Conservation (phyloP, 1,140 invertebrate species). For the Onthophagus taurus region DNA sequence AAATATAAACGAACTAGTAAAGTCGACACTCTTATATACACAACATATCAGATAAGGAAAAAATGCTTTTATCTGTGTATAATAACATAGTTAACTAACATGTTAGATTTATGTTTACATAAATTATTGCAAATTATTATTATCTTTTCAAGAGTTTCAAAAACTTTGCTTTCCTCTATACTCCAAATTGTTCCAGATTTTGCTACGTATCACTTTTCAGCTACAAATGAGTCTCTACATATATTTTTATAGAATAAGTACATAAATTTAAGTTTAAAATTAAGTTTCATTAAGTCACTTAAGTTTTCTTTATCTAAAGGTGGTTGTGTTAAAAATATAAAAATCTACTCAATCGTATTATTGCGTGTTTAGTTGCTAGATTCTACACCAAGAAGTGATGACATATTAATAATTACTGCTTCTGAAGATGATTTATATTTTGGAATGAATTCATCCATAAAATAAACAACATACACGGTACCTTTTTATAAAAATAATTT, state of each 20-base stretch:
- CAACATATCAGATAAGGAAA: no score
- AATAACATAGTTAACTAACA: no score
- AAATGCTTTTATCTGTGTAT: no score
- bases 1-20: no score
- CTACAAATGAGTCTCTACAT: conserved; percentile 18
- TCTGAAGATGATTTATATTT: conserved; percentile 49
- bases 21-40: no score
- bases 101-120: no score
- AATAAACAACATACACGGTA: conserved; percentile 32
- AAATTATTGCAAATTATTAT: no score
- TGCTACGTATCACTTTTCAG: conserved; percentile 16
- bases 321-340: no score
- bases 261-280: not conserved
- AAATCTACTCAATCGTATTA: conserved; percentile 44
- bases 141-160: conserved; percentile 19
- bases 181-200: conserved; percentile 21
- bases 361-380: conserved; percentile 56
- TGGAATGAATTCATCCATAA: conserved; percentile 42
- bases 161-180: conserved; percentile 20
- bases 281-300: not conserved
- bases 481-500: conserved; percentile 28
- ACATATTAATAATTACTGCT: conserved; percentile 55
- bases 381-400: conserved; percentile 49
- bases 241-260: not conserved
- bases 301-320: conserved; percentile 30